Base-by-base conservation (phyloP, 2,888 invertebrate species). In the Eurytoma adleriae region DNA sequence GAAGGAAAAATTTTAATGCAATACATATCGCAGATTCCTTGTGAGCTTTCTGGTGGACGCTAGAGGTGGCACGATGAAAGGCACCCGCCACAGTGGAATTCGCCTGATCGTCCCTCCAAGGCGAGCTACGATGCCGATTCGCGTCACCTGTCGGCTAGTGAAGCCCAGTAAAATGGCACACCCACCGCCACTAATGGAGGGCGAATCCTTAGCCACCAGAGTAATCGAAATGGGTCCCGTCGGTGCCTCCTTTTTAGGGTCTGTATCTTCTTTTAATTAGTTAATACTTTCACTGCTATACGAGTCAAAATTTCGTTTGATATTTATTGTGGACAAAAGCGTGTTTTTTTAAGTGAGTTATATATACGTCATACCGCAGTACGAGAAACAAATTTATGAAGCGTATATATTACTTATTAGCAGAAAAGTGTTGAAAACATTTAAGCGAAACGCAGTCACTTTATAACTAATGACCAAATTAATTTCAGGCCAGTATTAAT, bases 21-120 rank as follows among this genome's bases (percentile, higher is more conserved):
- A 50, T 48, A 20, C 57, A 70, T 59, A 48, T 54, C 30, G 5
- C 20, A 97, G 97, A 88, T 99, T 99, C 93, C 93, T 99, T 91
- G 99, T 99, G 87, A 99, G 99, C 85, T 99, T 99, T 92, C 95
- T 99, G 93, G 99, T 99, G 85, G 99, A 99, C 90, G 99, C 99
- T 0, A 95, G 99, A 18, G 99, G 99, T 24, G 99, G 99, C 10
- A 98, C 99, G 24, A 99, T 99, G 99, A 95, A 98, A 85, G 99
- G 99, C 20, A 99, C 99, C 91, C 95, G 99, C 7, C 98, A 99
- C 89, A 98, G 98, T 48, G 99, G 99, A 0, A 97, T 99, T 12
- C 94, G 99, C 59, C 95, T 99, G 84, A 97, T 99, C 86, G 97
- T 99, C 61, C 99, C 99, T 20, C 98, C 99, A 0, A 95, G 97